Percentiles rank a stretch among this genome's conserved stretches.
Conservation (phyloP, 2,113 vertebrate species). For the Scomber scombrus region DNA sequence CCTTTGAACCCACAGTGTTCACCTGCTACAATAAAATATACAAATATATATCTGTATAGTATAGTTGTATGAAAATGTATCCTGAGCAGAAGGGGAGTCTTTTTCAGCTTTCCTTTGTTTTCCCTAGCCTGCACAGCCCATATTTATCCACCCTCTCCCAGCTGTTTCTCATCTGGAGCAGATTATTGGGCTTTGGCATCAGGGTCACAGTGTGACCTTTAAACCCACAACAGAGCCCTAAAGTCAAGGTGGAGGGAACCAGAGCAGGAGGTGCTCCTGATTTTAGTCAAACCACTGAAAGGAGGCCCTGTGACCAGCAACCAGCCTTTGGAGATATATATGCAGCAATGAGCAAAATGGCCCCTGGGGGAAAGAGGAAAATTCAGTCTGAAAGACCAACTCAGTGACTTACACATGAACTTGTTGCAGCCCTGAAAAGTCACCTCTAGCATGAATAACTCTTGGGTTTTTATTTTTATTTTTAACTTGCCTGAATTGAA, state of each 20-base stretch:
- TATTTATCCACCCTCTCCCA: constrained; percentile 45
- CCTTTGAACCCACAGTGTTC: constrained; percentile 23
- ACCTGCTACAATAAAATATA: constrained; percentile 20
- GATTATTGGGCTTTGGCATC: constrained; percentile 65
- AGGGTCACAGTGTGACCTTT: constrained; percentile 64
- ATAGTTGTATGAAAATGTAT: constrained; percentile 9
- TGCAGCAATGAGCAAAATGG: constrained; percentile 7
- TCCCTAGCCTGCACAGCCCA: background rate
- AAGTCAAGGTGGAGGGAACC: constrained; percentile 63
- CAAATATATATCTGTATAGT: background rate
- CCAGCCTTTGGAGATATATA: background rate
- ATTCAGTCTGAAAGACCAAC: background rate
- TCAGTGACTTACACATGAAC: constrained; percentile 7
- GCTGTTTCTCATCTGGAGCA: constrained; percentile 75
- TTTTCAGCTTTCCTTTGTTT: constrained; percentile 20
- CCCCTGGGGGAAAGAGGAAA: background rate
- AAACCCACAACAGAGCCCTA: constrained; percentile 48
- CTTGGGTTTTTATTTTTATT: background rate
- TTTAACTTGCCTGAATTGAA: background rate
- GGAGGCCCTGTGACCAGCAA: constrained; percentile 26
- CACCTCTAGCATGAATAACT: background rate
- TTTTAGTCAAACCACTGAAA: constrained; percentile 49
- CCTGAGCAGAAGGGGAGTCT: background rate
- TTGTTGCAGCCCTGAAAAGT: constrained; percentile 13
- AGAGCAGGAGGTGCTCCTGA: constrained; percentile 48